Evolutionary conservation across 2,797 vertebrate species (phyloP), one percentile per base, ranked within the genome.

Genomic region (Malurus splendens): DNA sequence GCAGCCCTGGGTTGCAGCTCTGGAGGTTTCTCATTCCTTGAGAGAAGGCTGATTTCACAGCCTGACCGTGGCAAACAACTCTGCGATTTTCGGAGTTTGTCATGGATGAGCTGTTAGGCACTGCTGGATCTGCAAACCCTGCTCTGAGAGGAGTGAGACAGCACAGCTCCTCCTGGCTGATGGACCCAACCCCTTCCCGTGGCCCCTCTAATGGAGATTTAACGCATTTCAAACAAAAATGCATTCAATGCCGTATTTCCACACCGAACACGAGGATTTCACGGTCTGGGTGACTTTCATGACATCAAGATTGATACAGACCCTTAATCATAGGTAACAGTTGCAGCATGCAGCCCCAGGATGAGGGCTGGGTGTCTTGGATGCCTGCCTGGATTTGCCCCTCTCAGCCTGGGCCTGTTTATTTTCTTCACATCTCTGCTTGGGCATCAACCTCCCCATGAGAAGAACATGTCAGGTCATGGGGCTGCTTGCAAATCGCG

Each of bases 171-270:
- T 74, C 33, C 23, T 7, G 68, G 42, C 12, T 0, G 0, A 23
- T 0, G 4, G 67, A 59, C 38, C 42, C 68, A 28, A 17, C 51
- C 41, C 6, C 68, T 73, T 44, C 54, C 79, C 0, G 0, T 2
- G 32, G 72, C 87, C 85, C 64, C 90, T 74, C 76, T 45, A 76
- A 83, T 1, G 0, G 82, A 87, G 55, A 93, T 94, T 95, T 94
- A 91, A 94, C 5, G 38, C 82, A 81, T 93, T 91, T 93, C 84
- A 90, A 85, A 87, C 76, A 95, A 92, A 95, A 93, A 86, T 90
- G 89, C 73, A 92, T 78, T 91, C 68, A 80, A 81, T 87, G 79
- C 66, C 5, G 0, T 56, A 90, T 87, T 94, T 94, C 73, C 79
- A 90, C 59, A 70, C n/a, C 0, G 0, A 93, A 73, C 79, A 82